phyloP scores from a whole-genome alignment of 2,888 invertebrate genomes.

The Antheraea assamensis region DNA sequence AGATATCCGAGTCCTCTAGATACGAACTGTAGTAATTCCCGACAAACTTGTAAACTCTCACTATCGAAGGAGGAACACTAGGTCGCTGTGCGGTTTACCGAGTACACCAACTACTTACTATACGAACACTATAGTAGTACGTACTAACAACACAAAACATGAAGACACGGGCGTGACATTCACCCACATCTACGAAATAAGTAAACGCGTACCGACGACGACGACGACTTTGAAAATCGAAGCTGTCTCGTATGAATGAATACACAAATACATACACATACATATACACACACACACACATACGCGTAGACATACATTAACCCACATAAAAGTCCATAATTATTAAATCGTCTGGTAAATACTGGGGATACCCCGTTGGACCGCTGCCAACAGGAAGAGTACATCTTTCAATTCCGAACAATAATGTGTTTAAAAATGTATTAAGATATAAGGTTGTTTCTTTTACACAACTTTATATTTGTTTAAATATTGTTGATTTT shows the following conservation, averaged over 20 bases:
- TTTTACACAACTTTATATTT: conserved; percentile 36
- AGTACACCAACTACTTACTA: conserved; percentile 29
- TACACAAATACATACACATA: conserved; percentile 44
- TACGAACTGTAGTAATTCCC: conserved; percentile 46
- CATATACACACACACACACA: conserved; percentile 46
- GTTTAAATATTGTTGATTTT: not conserved
- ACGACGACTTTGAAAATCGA: conserved; percentile 36
- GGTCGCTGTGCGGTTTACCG: conserved; percentile 53
- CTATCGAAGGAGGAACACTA: conserved; percentile 70
- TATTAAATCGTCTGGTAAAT: conserved; percentile 76
- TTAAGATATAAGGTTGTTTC: conserved; percentile 46
- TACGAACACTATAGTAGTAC: conserved; percentile 44
- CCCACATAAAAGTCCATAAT: conserved; percentile 69
- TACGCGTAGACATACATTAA: conserved; percentile 55
- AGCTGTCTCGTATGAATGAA: conserved; percentile 50
- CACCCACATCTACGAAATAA: conserved; percentile 48
- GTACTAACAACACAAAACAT: conserved; percentile 55
- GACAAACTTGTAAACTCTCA: conserved; percentile 73
- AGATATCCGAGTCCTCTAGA: conserved; percentile 52
- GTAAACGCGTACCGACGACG: conserved; percentile 31
- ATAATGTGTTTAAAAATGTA: conserved; percentile 55
- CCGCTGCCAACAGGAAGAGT: conserved; percentile 73
- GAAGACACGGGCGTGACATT: conserved; percentile 55
- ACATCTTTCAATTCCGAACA: conserved; percentile 72
- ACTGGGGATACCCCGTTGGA: conserved; percentile 78